Conservation (phyloP, 2,888 invertebrate genomes). For the Leistus spinibarbis region DNA sequence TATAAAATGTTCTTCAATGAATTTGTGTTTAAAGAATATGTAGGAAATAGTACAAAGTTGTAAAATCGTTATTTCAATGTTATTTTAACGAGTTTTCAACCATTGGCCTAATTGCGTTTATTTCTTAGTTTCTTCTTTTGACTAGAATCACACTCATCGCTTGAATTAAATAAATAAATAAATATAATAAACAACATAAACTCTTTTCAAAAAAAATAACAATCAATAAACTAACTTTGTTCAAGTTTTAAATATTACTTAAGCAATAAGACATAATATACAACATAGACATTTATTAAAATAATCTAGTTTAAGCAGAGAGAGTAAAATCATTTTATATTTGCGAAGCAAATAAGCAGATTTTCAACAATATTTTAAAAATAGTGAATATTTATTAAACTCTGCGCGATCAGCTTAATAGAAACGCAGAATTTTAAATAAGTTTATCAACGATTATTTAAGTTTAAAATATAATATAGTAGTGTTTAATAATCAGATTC, state of each 20-base stretch:
- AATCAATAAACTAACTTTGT: conserved; percentile 19
- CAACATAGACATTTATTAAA: conserved; percentile 28
- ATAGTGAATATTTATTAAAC: conserved; percentile 14
- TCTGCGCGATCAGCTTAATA: conserved; percentile 1
- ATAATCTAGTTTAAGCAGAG: conserved; percentile 1
- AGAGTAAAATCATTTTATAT: conserved; percentile 38
- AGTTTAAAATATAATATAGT: background rate
- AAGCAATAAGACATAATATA: conserved; percentile 12
- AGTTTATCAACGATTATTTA: background rate
- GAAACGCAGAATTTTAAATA: conserved; percentile 22
- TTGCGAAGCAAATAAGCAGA: conserved; percentile 43
- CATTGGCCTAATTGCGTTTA: background rate
- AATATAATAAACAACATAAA: conserved; percentile 33
- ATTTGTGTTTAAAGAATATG: too few species aligned
- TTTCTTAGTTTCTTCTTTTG: conserved; percentile 3
- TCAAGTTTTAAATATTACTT: conserved; percentile 5
- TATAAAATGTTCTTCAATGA: too few species aligned
- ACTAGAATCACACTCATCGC: conserved; percentile 38
- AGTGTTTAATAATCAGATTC: conserved; percentile 58
- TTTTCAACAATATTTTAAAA: conserved; percentile 21
- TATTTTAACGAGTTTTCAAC: background rate
- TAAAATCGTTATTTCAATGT: too few species aligned
- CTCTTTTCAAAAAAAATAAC: conserved; percentile 33
- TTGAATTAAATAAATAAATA: conserved; percentile 24
- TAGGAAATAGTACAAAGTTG: too few species aligned